Conservation (phyloP, 2,888 invertebrate species). For the Microctonus brassicae region DNA sequence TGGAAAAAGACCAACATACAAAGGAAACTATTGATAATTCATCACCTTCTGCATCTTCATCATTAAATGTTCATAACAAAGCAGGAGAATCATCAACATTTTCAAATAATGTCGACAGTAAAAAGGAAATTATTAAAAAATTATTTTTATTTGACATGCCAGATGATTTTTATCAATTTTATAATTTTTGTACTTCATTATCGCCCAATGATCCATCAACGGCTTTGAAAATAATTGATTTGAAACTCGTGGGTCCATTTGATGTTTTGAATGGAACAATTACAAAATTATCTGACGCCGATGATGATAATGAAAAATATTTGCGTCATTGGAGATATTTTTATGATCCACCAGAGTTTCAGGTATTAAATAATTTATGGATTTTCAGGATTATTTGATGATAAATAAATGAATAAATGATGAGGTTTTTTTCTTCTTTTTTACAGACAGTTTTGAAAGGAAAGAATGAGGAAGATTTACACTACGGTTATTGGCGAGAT, state of each 20-base stretch:
- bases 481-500: constrained; percentile 93
- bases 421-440: no score
- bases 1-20: background rate
- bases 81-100: background rate
- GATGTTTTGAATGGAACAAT: constrained; percentile 82
- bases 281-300: constrained; percentile 69
- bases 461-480: constrained; percentile 79
- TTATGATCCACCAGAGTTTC: constrained; percentile 95
- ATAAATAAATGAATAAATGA: constrained; percentile 16
- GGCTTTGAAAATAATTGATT: constrained; percentile 77
- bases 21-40: background rate
- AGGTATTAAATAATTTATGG: constrained; percentile 70
- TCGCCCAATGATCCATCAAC: constrained; percentile 74
- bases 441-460: constrained; percentile 79
- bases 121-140: constrained; percentile 73
- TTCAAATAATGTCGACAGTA: background rate
- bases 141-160: constrained; percentile 91
- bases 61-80: background rate
- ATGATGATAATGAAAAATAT: constrained; percentile 75
- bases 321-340: constrained; percentile 91
- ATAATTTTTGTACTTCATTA: constrained; percentile 78
- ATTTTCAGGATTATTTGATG: background rate
- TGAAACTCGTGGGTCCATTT: constrained; percentile 88
- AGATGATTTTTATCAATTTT: constrained; percentile 88
- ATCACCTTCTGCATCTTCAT: background rate